Conservation (phyloP, 2,888 invertebrate species). For the Ptilodon capucinus region DNA sequence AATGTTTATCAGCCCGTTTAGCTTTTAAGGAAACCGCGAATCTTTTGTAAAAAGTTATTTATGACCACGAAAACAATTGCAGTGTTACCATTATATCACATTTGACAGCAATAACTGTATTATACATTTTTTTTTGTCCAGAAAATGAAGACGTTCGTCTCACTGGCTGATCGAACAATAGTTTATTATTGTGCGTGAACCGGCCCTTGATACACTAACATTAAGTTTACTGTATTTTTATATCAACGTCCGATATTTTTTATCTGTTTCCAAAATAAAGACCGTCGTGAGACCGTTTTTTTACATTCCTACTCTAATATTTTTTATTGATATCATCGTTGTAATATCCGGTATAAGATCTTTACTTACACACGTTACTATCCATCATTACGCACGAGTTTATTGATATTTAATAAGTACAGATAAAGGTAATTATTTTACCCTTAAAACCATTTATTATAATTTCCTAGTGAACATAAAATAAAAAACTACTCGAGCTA, state of each 20-base stretch:
- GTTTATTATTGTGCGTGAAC: conserved; percentile 50
- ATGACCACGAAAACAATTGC: conserved; percentile 80
- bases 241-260: conserved; percentile 22
- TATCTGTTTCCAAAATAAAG: conserved; percentile 12
- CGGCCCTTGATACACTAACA: conserved; percentile 43
- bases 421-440: no score
- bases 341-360: neutral
- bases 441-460: conserved; percentile 9
- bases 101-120: conserved; percentile 80
- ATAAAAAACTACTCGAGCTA: conserved; percentile 28
- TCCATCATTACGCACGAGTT: neutral
- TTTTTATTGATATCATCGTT: neutral
- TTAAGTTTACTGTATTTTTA: conserved; percentile 34
- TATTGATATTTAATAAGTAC: neutral
- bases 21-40: conserved; percentile 82
- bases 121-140: conserved; percentile 66
- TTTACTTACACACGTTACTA: no score
- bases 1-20: conserved; percentile 81
- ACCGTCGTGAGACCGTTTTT: conserved; percentile 8
- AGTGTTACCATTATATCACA: conserved; percentile 78
- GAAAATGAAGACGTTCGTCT: conserved; percentile 68
- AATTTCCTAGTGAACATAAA: conserved; percentile 14
- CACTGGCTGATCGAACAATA: conserved; percentile 56
- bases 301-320: neutral
- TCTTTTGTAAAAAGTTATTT: conserved; percentile 80